phyloP scores from a whole-genome alignment of 2,797 vertebrate genomes.

The Ambastaia sidthimunki region DNA sequence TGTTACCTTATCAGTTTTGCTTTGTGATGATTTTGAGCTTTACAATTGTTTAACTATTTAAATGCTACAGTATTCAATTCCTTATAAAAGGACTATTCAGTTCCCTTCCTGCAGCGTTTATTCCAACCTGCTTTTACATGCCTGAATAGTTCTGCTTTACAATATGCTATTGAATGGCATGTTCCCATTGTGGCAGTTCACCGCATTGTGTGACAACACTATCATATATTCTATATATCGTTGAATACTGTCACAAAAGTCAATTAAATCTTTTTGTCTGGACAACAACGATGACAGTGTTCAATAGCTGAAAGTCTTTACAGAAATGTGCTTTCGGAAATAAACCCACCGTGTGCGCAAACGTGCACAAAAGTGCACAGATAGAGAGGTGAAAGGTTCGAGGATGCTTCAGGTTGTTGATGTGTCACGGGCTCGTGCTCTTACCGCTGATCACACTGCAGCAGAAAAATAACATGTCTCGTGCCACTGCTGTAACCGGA shows the following conservation, averaged over 20 bases:
- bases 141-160: not conserved
- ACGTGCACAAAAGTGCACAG: not conserved
- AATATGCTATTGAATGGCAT: not conserved
- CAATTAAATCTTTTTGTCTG: not conserved
- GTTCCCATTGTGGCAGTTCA: not conserved
- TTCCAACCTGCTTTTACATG: not conserved
- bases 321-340: not conserved
- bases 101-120: not conserved
- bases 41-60: no score
- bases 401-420: constrained; percentile 31
- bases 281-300: not conserved
- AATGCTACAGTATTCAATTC: not conserved
- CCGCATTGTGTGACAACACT: not conserved
- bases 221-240: not conserved
- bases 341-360: not conserved
- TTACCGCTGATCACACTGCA: constrained; percentile 38
- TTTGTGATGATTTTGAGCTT: not conserved
- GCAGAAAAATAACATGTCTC: constrained; percentile 28
- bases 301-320: not conserved
- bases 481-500: constrained; percentile 21
- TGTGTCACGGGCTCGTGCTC: constrained; percentile 21
- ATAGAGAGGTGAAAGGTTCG: constrained; percentile 17
- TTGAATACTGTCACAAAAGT: not conserved
- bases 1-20: no score
- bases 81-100: not conserved